A percentile compares a stretch with the other conserved stretches of the same genome.
Conservation (phyloP, 2,113 vertebrate species). For the Loxodonta africana region DNA sequence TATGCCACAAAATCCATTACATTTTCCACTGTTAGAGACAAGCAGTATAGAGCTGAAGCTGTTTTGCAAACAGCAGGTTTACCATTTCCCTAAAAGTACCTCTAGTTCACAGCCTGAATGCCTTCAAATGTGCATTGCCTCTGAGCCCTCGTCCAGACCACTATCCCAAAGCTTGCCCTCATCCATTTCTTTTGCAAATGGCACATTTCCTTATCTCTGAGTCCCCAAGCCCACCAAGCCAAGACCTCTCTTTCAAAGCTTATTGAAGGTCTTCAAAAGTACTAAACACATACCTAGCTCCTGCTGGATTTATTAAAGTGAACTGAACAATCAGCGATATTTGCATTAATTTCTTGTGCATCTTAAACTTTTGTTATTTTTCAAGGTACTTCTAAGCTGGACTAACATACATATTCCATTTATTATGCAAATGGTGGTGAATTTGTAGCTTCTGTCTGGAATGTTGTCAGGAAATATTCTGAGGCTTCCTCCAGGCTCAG, state of each 20-base stretch:
- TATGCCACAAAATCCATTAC: neutral
- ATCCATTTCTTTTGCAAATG: neutral
- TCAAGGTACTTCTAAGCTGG: neutral
- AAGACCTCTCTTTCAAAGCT: neutral
- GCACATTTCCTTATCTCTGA: neutral
- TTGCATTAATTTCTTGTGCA: neutral
- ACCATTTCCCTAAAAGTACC: neutral
- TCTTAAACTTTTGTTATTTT: neutral
- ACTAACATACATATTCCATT: neutral
- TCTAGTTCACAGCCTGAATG: neutral
- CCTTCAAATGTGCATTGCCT: neutral
- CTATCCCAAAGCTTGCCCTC: neutral
- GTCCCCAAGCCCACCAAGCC: neutral
- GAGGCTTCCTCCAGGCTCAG: neutral
- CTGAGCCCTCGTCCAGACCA: neutral
- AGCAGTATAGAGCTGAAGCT: neutral
- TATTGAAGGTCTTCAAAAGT: neutral
- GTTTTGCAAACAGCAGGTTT: neutral
- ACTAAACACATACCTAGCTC: neutral
- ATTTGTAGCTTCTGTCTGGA: neutral
- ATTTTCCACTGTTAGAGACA: neutral
- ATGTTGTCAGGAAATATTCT: neutral
- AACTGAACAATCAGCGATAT: neutral
- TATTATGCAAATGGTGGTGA: neutral
- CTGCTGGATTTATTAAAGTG: neutral